Conservation (phyloP, 2,113 vertebrate species). For the Scomber japonicus region DNA sequence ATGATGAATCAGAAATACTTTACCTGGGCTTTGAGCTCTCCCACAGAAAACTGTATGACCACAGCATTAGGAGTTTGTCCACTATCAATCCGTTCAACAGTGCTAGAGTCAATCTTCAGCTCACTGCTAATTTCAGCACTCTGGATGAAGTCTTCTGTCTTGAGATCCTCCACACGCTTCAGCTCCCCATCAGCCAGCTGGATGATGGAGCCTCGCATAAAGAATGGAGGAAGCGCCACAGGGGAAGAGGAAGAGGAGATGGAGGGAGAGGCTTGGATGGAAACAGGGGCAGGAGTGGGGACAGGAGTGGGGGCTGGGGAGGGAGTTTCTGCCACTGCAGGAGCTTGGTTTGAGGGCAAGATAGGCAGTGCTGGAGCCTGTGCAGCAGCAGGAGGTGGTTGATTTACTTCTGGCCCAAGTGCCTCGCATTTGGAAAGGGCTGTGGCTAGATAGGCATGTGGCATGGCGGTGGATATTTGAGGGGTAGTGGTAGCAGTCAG, state of each 20-base stretch:
- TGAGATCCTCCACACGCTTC: conserved; percentile 97
- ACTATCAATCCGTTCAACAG: conserved; percentile 95
- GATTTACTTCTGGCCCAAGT: conserved; percentile 81
- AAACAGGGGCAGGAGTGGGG: conserved; percentile 71
- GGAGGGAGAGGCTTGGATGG: conserved; percentile 86
- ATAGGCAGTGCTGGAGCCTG: conserved; percentile 86
- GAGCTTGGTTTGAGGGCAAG: conserved; percentile 81
- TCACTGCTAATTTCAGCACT: conserved; percentile 97
- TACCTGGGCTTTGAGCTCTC: conserved; percentile 98
- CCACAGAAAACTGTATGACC: conserved; percentile 96
- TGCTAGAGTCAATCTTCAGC: conserved; percentile 99
- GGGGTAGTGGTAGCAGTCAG: conserved; percentile 89
- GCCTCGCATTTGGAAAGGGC: conserved; percentile 91
- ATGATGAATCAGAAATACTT: conserved; percentile 38
- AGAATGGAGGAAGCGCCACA: conserved; percentile 92
- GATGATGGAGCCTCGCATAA: conserved; percentile 98
- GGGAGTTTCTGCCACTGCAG: conserved; percentile 57
- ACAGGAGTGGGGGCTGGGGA: conserved; percentile 77
- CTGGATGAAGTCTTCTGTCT: conserved; percentile 99
- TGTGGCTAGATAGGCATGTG: conserved; percentile 94
- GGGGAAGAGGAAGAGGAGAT: conserved; percentile 88
- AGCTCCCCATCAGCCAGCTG: conserved; percentile 97
- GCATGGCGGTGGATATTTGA: conserved; percentile 90
- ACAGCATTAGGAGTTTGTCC: conserved; percentile 93
- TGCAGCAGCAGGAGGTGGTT: conserved; percentile 45